phyloP scores from a whole-genome alignment of 2,113 vertebrate genomes.

The Lontra canadensis region DNA sequence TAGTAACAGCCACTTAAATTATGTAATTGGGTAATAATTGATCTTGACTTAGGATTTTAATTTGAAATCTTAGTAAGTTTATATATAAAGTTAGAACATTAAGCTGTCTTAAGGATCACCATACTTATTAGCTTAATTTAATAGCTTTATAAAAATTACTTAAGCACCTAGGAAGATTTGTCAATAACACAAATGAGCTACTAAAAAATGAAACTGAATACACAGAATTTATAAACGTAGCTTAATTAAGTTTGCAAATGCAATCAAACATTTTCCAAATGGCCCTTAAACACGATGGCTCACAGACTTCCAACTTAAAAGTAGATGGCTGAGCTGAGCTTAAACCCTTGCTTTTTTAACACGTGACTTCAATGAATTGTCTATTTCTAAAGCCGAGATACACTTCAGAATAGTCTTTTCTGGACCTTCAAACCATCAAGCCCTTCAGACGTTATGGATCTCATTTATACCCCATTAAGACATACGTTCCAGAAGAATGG shows the following conservation, averaged over 20 bases:
- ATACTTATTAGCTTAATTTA: constrained; percentile 51
- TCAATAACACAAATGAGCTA: constrained; percentile 48
- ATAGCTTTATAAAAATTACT: constrained; percentile 50
- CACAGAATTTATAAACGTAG: not conserved
- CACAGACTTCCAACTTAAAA: not conserved
- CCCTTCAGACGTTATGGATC: not conserved
- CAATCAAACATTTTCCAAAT: not conserved
- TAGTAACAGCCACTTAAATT: not conserved
- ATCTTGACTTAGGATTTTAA: constrained; percentile 60
- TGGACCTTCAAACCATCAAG: not conserved
- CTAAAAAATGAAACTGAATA: constrained; percentile 38
- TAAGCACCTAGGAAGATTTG: not conserved
- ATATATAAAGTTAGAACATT: constrained; percentile 4
- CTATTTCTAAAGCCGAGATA: constrained; percentile 3
- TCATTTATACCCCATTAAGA: not conserved
- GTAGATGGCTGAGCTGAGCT: not conserved
- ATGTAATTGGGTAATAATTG: constrained; percentile 1
- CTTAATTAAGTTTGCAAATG: constrained; percentile 46
- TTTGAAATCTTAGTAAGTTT: constrained; percentile 38
- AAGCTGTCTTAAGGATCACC: constrained; percentile 40
- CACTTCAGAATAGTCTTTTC: not conserved
- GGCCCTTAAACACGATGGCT: not conserved
- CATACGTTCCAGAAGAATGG: not conserved
- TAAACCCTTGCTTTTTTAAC: not conserved
- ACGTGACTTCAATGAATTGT: not conserved